Conservation (phyloP, 2,797 vertebrate genomes). For the Pterois miles region DNA sequence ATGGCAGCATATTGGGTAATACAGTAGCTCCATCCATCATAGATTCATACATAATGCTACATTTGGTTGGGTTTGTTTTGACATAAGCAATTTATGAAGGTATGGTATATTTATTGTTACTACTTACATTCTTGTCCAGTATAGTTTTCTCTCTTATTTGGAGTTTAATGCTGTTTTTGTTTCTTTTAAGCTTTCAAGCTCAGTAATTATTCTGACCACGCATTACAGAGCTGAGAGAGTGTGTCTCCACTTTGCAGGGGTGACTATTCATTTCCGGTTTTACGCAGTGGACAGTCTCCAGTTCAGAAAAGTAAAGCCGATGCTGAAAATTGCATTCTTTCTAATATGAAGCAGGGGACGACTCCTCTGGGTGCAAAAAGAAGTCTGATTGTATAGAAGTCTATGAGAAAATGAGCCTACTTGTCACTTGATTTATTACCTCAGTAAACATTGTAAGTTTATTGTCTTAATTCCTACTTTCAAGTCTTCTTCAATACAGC, state of each 20-base stretch:
- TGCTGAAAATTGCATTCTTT: too few relatives aligned
- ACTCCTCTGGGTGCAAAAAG: too few relatives aligned
- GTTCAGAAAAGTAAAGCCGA: too few relatives aligned
- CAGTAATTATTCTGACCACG: slow-evolving; percentile 10
- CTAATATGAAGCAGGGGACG: too few relatives aligned
- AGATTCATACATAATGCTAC: background rate
- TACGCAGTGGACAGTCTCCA: too few relatives aligned
- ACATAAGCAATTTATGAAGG: slow-evolving; percentile 7
- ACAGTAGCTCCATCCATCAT: background rate
- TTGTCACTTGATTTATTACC: too few relatives aligned
- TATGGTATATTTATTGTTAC: slow-evolving; percentile 3
- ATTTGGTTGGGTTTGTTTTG: background rate
- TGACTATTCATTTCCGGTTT: background rate
- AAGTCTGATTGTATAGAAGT: too few relatives aligned
- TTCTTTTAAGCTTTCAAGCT: slow-evolving; percentile 4
- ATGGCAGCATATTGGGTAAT: background rate
- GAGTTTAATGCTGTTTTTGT: background rate
- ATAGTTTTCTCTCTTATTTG: background rate
- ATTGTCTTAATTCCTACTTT: too few relatives aligned
- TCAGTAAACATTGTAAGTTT: too few relatives aligned
- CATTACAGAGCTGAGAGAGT: slow-evolving; percentile 4
- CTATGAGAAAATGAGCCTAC: too few relatives aligned
- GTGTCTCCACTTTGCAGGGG: background rate
- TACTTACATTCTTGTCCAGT: background rate
- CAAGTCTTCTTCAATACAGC: too few relatives aligned